A percentile compares a stretch with the other conserved stretches of the same genome.
phyloP scores from a whole-genome alignment of 2,888 invertebrate species.

The Cephus sareptanus region DNA sequence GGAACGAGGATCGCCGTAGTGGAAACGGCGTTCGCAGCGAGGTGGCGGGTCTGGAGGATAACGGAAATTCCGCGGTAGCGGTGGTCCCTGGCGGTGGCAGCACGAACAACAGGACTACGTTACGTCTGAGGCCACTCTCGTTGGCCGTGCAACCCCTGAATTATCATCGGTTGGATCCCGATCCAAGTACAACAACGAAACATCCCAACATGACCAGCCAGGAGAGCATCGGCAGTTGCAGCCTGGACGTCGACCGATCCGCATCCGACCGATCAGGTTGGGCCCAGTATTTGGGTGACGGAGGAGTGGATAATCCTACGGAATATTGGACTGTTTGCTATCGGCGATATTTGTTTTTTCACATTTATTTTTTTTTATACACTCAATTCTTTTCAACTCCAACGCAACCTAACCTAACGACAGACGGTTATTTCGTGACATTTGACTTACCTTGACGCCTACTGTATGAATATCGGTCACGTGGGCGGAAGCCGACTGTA shows the following conservation, averaged over 20 bases:
- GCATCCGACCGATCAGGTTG: constrained; percentile 65
- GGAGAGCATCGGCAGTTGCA: constrained; percentile 89
- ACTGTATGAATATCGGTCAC: background rate
- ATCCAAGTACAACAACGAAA: constrained; percentile 28
- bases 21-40: constrained; percentile 48
- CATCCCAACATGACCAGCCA: constrained; percentile 62
- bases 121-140: constrained; percentile 56
- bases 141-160: constrained; percentile 61
- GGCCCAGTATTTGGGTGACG: constrained; percentile 17
- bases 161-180: constrained; percentile 60
- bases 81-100: constrained; percentile 42
- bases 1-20: constrained; percentile 45
- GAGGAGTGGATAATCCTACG: background rate
- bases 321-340: background rate
- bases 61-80: constrained; percentile 47
- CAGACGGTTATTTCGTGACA: background rate
- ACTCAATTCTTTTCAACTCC: background rate
- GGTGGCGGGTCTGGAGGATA: constrained; percentile 57
- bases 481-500: background rate
- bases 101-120: constrained; percentile 41
- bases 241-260: constrained; percentile 82
- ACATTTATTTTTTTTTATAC: background rate
- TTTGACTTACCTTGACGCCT: background rate
- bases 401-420: background rate
- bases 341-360: background rate